Conservation (phyloP, 1,140 invertebrate genomes). For the Caerostris darwini region DNA sequence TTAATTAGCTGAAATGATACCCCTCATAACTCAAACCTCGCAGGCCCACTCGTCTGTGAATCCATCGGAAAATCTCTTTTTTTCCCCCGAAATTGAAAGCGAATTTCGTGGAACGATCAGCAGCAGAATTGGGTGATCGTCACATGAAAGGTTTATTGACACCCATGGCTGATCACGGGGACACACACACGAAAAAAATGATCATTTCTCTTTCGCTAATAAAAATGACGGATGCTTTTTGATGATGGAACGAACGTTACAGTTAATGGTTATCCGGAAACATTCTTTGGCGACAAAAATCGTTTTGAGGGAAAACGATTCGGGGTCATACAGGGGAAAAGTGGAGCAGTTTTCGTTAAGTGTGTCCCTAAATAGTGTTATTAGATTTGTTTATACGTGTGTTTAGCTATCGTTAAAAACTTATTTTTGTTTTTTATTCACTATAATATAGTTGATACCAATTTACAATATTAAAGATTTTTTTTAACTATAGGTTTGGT, state of each 20-base stretch:
- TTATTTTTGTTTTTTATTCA: too few species aligned
- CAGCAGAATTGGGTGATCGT: neutral
- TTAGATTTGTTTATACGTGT: too few species aligned
- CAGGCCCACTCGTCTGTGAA: neutral
- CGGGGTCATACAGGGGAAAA: neutral
- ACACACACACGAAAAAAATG: neutral
- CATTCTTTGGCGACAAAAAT: neutral
- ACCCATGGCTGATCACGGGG: constrained; percentile 2
- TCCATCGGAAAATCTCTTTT: neutral
- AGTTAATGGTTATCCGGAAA: neutral
- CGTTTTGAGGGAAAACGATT: neutral
- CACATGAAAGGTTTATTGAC: constrained; percentile 13
- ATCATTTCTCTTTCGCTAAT: neutral
- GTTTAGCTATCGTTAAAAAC: too few species aligned
- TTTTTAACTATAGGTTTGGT: too few species aligned
- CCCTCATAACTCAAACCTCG: neutral
- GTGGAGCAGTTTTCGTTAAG: neutral
- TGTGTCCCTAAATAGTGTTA: too few species aligned
- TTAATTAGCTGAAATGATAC: neutral
- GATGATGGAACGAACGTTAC: neutral
- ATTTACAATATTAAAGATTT: too few species aligned
- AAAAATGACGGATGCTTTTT: constrained; percentile 22
- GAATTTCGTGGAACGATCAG: neutral
- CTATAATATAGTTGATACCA: too few species aligned
- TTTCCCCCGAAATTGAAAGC: neutral